These are phyloP conservation scores for Pollimyrus isidori DNA, from an alignment of 2,113 vertebrate genomes.

Conservation along the genomic window DNA sequence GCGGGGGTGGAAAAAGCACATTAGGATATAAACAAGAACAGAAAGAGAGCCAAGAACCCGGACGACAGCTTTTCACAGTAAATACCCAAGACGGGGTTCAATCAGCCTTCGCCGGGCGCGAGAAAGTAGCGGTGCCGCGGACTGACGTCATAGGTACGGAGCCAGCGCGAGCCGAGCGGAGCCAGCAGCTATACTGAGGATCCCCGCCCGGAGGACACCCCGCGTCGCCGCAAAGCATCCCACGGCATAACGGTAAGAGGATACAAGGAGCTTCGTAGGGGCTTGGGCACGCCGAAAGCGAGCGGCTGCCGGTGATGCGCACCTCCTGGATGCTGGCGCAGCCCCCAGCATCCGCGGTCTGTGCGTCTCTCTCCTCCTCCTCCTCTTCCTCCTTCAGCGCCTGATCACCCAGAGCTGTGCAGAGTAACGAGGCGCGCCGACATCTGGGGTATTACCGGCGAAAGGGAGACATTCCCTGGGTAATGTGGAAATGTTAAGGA, in stretches of 20 bases:
- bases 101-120: neutral
- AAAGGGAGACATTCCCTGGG: neutral
- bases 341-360: neutral
- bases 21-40: neutral
- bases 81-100: neutral
- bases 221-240: slow-evolving; percentile 48
- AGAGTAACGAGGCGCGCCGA: neutral
- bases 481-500: neutral
- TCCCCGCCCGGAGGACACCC: slow-evolving; percentile 12
- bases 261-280: neutral
- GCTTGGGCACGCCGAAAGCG: neutral
- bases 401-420: neutral
- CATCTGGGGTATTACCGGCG: neutral
- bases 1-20: neutral
- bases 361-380: neutral
- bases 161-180: slow-evolving; percentile 39
- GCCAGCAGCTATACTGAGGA: slow-evolving; percentile 19
- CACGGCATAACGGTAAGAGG: slow-evolving; percentile 56
- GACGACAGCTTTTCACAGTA: neutral
- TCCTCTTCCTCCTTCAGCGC: neutral
- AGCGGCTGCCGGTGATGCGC: neutral
- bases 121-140: slow-evolving; percentile 33
- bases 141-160: slow-evolving; percentile 62
- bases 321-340: neutral
- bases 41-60: neutral